Conservation (phyloP, 2,888 invertebrate genomes). For the Sipunculus nudus region DNA sequence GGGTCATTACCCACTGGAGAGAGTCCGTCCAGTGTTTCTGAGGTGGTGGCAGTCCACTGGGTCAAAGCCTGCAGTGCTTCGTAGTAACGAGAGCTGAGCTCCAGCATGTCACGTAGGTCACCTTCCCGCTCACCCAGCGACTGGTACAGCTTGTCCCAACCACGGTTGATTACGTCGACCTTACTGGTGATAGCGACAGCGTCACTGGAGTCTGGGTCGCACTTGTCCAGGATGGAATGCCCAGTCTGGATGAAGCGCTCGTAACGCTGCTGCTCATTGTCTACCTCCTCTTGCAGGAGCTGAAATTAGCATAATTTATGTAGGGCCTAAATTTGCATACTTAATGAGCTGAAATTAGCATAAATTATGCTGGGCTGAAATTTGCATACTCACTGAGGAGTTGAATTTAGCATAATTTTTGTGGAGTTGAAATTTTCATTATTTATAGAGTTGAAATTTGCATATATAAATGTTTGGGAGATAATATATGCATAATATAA, state of each 20-base stretch:
- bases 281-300: slow-evolving; percentile 93
- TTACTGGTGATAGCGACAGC: slow-evolving; percentile 52
- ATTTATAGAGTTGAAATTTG: no score
- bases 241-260: slow-evolving; percentile 85
- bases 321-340: not conserved
- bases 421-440: no score
- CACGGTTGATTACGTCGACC: slow-evolving; percentile 75
- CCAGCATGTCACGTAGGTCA: slow-evolving; percentile 88
- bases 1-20: slow-evolving; percentile 71
- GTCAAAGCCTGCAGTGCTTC: slow-evolving; percentile 83
- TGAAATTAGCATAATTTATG: slow-evolving; percentile 63
- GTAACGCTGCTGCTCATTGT: slow-evolving; percentile 89
- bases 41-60: slow-evolving; percentile 87
- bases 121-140: slow-evolving; percentile 89
- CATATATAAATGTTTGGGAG: no score
- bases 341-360: not conserved
- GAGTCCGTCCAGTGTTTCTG: slow-evolving; percentile 85
- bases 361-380: no score
- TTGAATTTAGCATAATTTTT: no score
- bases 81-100: slow-evolving; percentile 92
- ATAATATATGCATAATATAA: no score
- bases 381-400: no score
- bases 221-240: slow-evolving; percentile 76
- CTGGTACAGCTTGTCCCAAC: slow-evolving; percentile 83
- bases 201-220: slow-evolving; percentile 68